These are phyloP conservation scores for Elmis aenea DNA, from an alignment of 2,888 invertebrate species.

Conservation along the genomic window DNA sequence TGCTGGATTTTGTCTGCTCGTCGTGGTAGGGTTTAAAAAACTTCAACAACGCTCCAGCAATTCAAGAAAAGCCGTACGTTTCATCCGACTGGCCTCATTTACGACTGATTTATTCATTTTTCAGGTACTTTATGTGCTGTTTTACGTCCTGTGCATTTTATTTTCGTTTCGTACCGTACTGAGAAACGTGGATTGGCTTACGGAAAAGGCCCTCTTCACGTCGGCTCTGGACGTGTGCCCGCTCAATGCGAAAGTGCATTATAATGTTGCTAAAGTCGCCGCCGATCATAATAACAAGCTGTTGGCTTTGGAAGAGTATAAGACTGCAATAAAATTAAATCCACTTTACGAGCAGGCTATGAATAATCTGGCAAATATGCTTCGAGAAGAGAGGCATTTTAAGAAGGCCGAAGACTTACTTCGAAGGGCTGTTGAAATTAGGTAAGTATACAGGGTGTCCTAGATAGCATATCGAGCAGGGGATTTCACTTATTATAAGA, in stretches of 20 bases:
- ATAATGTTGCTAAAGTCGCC: slow-evolving; percentile 87
- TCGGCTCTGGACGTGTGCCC: slow-evolving; percentile 87
- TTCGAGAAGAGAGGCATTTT: slow-evolving; percentile 64
- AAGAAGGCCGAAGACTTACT: slow-evolving; percentile 71
- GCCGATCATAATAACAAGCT: slow-evolving; percentile 66
- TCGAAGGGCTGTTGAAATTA: slow-evolving; percentile 63
- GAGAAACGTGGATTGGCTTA: slow-evolving; percentile 74
- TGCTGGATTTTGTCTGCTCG: slow-evolving; percentile 70
- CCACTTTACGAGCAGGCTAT: slow-evolving; percentile 86
- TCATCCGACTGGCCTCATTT: no score
- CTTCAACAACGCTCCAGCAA: no score
- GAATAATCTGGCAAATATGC: slow-evolving; percentile 87
- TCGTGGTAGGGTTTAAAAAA: slow-evolving; percentile 58
- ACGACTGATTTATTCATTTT: no score
- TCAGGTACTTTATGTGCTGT: slow-evolving; percentile 41
- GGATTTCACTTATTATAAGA: no score
- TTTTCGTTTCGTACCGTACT: slow-evolving; percentile 50
- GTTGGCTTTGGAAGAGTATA: slow-evolving; percentile 74
- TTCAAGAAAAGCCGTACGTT: slow-evolving; percentile 10
- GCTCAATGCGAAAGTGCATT: slow-evolving; percentile 87
- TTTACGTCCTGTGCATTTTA: slow-evolving; percentile 35
- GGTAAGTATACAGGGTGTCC: slow-evolving; percentile 53
- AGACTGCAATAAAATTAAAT: slow-evolving; percentile 54
- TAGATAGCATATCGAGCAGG: background rate
- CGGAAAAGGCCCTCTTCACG: slow-evolving; percentile 70